Conservation (phyloP, 2,888 invertebrate species). For the Pheosia tremula region DNA sequence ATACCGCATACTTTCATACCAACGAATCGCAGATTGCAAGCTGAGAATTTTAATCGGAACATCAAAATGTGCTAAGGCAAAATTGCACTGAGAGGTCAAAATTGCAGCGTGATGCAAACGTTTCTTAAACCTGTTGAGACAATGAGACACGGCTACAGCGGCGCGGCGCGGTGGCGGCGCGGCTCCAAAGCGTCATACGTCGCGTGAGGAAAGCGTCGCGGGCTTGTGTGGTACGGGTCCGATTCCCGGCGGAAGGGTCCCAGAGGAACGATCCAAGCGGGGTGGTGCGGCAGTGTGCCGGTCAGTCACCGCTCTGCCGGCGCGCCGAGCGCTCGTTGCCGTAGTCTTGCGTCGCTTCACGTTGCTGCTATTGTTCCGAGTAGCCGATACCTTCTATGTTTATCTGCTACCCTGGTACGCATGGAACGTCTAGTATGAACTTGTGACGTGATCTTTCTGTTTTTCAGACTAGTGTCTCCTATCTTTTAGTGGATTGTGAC, state of each 20-base stretch:
- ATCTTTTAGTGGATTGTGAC: conserved; percentile 69
- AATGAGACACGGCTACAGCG: conserved; percentile 46
- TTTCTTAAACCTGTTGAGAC: conserved; percentile 46
- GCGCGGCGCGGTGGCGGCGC: conserved; percentile 11
- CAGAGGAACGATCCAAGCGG: conserved; percentile 75
- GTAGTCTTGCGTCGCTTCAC: conserved; percentile 45
- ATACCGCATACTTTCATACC: conserved; percentile 35
- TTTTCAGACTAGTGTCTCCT: conserved; percentile 56
- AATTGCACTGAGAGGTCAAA: conserved; percentile 22
- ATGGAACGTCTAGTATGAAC: conserved; percentile 66
- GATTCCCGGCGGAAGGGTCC: conserved; percentile 78
- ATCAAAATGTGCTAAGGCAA: conserved; percentile 6
- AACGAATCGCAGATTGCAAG: conserved; percentile 32
- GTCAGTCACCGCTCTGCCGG: conserved; percentile 83
- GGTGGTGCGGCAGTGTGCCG: conserved; percentile 80
- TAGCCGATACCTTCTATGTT: conserved; percentile 62
- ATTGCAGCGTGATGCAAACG: conserved; percentile 24
- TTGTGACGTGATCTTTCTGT: conserved; percentile 61
- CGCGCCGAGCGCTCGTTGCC: conserved; percentile 74
- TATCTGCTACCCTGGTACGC: conserved; percentile 66
- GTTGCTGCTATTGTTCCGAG: conserved; percentile 58
- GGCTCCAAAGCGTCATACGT: conserved; percentile 12
- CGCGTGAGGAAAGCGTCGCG: conserved; percentile 52
- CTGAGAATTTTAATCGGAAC: conserved; percentile 37
- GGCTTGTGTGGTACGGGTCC: conserved; percentile 60